Percentiles rank a stretch among this genome's conserved stretches.
Conservation (phyloP, 2,797 vertebrate species). For the Heterohyrax brucei region DNA sequence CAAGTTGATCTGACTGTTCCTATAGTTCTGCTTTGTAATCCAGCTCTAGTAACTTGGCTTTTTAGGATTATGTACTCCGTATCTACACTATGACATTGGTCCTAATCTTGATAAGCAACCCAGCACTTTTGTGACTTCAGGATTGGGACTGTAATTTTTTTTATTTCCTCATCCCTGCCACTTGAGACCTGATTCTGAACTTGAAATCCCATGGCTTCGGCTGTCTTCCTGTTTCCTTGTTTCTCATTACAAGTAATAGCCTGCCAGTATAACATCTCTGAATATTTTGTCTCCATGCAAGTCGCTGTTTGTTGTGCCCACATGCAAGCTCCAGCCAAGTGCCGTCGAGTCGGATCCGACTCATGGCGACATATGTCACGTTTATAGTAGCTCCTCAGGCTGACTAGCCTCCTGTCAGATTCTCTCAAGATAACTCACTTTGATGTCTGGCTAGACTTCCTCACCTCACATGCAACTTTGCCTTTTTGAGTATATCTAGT, state of each 20-base stretch:
- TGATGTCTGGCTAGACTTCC: background rate
- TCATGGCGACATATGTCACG: background rate
- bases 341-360: too few relatives aligned
- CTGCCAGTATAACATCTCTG: background rate
- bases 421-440: conserved; percentile 38
- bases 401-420: conserved; percentile 13
- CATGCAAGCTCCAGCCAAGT: background rate
- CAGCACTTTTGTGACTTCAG: conserved; percentile 8
- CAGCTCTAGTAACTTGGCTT: background rate
- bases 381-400: background rate
- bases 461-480: conserved; percentile 6
- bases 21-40: background rate
- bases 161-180: conserved; percentile 10
- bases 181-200: conserved; percentile 40
- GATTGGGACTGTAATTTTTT: conserved; percentile 21
- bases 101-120: background rate
- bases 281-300: background rate
- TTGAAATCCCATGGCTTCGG: background rate
- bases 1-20: background rate
- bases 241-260: background rate
- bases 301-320: background rate
- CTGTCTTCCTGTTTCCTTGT: conserved; percentile 23
- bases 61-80: background rate
- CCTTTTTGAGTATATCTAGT: background rate
- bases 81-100: background rate